Evolutionary conservation across 2,888 invertebrate species (phyloP).

Genomic region (Philhelius pedissequus): DNA sequence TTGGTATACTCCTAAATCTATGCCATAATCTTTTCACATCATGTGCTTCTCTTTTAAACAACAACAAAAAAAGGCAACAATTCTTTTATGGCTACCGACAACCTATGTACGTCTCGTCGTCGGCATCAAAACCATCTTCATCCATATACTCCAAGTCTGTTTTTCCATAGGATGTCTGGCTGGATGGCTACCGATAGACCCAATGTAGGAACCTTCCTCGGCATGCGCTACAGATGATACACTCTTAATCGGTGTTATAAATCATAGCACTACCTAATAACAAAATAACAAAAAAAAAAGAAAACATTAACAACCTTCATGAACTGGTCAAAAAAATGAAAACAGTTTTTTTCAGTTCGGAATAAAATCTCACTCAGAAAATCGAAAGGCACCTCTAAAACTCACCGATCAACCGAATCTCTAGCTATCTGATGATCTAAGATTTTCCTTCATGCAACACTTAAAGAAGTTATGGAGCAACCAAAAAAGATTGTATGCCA

Average conservation of each 20-base stretch:
- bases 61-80: background rate
- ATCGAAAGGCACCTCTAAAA: conserved; percentile 16
- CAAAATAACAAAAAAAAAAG: background rate
- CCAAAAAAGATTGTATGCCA: background rate
- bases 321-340: conserved; percentile 38
- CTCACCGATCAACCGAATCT: background rate
- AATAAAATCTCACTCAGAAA: conserved; percentile 1
- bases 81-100: conserved; percentile 41
- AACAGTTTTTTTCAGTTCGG: background rate
- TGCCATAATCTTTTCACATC: conserved; percentile 41
- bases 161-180: background rate
- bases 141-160: background rate
- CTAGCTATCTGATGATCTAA: conserved; percentile 48
- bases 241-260: conserved; percentile 64
- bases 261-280: conserved; percentile 46
- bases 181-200: background rate
- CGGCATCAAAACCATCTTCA: conserved; percentile 32
- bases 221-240: conserved; percentile 36
- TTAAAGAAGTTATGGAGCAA: conserved; percentile 20
- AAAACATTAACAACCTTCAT: conserved; percentile 5
- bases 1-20: conserved; percentile 38
- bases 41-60: background rate
- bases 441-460: conserved; percentile 13
- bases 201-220: background rate
- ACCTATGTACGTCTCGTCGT: background rate